Conservation (phyloP, 2,113 vertebrate species). For the Chascanopsetta lugubris region DNA sequence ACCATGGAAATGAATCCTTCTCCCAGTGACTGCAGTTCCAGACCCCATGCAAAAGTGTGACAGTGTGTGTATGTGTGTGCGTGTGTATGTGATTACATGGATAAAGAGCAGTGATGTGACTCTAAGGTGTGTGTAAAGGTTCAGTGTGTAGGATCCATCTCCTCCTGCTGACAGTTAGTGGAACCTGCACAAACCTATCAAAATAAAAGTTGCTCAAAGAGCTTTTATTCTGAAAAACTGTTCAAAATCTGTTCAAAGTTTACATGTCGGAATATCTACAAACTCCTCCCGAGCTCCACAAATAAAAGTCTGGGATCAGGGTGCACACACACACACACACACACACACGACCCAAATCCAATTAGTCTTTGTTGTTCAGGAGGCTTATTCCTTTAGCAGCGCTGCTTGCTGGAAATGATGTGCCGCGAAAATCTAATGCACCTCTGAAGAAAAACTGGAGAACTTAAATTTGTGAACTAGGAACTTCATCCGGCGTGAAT, state of each 20-base stretch:
- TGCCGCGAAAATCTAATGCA: conserved; percentile 96
- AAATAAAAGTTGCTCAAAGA: too few species aligned
- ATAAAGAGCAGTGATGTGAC: too few species aligned
- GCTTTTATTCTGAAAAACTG: too few species aligned
- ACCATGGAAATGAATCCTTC: conserved; percentile 74
- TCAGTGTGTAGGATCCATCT: too few species aligned
- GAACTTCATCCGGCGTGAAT: conserved; percentile 94
- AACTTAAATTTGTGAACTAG: conserved; percentile 91
- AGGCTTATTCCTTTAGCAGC: conserved; percentile 93
- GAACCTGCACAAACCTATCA: too few species aligned
- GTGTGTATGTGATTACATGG: conserved; percentile 6
- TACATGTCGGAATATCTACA: too few species aligned
- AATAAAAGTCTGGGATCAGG: conserved; percentile 43
- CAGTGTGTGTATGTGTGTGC: not conserved
- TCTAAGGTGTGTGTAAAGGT: too few species aligned
- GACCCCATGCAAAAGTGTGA: too few species aligned
- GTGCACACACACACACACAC: conserved; percentile 14
- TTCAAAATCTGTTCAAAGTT: too few species aligned
- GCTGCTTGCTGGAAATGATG: conserved; percentile 92
- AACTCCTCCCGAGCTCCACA: too few species aligned
- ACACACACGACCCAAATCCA: conserved; percentile 84
- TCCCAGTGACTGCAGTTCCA: conserved; percentile 39
- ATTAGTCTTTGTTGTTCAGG: conserved; percentile 94
- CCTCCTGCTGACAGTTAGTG: too few species aligned
- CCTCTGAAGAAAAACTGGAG: conserved; percentile 85